Evolutionary conservation across 1,140 invertebrate species (phyloP).

Genomic region (Theocolax elegans): DNA sequence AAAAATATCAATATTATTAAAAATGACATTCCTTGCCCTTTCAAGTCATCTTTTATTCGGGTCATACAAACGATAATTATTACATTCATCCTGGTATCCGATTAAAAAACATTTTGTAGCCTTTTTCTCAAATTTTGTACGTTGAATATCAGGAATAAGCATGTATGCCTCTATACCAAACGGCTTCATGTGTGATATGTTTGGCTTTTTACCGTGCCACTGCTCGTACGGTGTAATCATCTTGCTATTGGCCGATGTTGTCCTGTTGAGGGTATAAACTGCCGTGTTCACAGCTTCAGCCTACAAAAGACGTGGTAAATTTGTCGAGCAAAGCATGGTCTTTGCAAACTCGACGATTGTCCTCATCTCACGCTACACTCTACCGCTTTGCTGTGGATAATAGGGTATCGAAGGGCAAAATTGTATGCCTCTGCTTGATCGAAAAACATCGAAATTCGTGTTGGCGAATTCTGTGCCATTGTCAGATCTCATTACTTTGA

Average conservation of each 20-base stretch:
- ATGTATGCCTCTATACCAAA: neutral
- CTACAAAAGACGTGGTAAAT: neutral
- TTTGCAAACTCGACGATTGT: neutral
- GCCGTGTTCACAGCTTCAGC: neutral
- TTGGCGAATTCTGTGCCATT: neutral
- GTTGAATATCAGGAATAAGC: slow-evolving; percentile 18
- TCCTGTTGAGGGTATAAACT: neutral
- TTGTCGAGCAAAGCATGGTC: neutral
- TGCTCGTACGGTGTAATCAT: neutral
- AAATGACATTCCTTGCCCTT: too few species aligned
- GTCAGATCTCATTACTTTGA: neutral
- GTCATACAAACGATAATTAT: too few species aligned
- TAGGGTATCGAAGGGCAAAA: neutral
- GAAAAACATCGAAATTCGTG: too few species aligned
- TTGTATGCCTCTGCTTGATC: neutral
- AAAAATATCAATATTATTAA: too few species aligned
- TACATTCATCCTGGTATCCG: neutral
- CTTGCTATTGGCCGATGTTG: too few species aligned
- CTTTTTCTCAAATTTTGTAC: slow-evolving; percentile 29
- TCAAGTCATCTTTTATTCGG: neutral
- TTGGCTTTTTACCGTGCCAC: neutral
- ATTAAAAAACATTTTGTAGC: neutral
- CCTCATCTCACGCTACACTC: neutral
- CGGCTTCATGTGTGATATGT: neutral
- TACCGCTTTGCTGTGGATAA: neutral